Percentiles rank a stretch among this genome's conserved stretches.
phyloP scores from a whole-genome alignment of 2,888 invertebrate genomes.

The Panorpa germanica region DNA sequence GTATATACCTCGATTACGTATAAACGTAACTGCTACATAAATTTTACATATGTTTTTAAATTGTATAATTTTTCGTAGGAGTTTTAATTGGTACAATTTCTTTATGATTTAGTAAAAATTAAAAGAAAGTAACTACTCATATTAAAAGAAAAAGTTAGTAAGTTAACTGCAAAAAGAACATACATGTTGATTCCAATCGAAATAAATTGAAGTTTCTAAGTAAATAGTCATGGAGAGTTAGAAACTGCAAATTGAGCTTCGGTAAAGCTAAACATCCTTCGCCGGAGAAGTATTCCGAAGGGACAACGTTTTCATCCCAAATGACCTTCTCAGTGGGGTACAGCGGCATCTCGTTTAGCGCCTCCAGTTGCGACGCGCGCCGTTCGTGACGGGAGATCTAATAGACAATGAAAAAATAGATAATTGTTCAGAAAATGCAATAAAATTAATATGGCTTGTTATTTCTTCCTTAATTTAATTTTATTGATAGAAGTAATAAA shows the following conservation, averaged over 20 bases:
- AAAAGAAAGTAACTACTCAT: too few species aligned
- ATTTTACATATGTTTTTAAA: conserved; percentile 1
- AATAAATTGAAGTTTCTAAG: conserved; percentile 95
- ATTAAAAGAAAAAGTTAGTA: too few species aligned
- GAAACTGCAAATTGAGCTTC: conserved; percentile 92
- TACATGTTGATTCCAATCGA: conserved; percentile 91
- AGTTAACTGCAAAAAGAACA: conserved; percentile 21
- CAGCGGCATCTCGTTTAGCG: conserved; percentile 92
- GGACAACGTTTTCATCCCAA: conserved; percentile 98
- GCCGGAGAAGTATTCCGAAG: conserved; percentile 91
- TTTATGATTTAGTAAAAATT: too few species aligned
- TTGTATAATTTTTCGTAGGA: too few species aligned
- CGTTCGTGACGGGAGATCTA: conserved; percentile 73
- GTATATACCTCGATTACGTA: neutral
- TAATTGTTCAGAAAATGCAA: neutral
- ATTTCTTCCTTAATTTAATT: neutral
- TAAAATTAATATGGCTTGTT: conserved; percentile 1
- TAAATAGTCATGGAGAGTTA: conserved; percentile 95
- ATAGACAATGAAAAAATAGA: conserved; percentile 11
- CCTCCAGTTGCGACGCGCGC: conserved; percentile 79
- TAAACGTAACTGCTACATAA: conserved; percentile 1
- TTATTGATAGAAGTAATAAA: conserved; percentile 1
- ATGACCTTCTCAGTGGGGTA: conserved; percentile 97
- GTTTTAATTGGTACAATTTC: too few species aligned
- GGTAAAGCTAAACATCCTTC: conserved; percentile 92